phyloP scores from a whole-genome alignment of 2,113 vertebrate species.

The Macrotis lagotis region DNA sequence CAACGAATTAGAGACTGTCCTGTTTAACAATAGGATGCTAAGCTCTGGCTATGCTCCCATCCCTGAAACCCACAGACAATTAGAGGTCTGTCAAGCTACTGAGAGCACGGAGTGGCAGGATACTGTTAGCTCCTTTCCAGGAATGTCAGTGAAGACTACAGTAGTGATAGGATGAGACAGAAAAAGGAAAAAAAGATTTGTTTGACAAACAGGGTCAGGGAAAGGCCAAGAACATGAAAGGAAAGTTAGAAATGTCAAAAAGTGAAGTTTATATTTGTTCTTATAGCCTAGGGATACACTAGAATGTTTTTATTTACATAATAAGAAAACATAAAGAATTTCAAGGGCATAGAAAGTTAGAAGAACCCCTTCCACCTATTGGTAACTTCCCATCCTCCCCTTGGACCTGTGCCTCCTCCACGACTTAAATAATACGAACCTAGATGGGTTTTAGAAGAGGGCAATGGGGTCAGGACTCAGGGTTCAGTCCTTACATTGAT shows the following conservation, averaged over 20 bases:
- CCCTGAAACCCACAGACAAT: neutral
- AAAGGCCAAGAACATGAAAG: neutral
- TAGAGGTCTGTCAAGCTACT: neutral
- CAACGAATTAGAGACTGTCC: neutral
- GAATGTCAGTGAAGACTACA: neutral
- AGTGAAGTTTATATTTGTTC: neutral
- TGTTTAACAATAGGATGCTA: neutral
- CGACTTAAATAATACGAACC: neutral
- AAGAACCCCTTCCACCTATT: neutral
- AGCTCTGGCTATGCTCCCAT: neutral
- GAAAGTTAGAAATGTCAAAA: neutral
- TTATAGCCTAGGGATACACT: neutral
- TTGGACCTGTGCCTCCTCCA: neutral
- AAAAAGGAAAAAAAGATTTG: neutral
- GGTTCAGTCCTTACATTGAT: neutral
- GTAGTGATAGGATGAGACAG: neutral
- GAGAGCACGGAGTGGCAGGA: neutral
- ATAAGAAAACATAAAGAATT: neutral
- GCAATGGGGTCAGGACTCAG: neutral
- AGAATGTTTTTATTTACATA: neutral
- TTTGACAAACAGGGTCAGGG: neutral
- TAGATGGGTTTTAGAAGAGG: neutral
- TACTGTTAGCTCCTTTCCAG: neutral
- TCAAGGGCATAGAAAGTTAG: neutral
- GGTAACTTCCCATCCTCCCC: neutral